Base-by-base conservation (phyloP, 2,797 vertebrate species). In the Thamnophis elegans region DNA sequence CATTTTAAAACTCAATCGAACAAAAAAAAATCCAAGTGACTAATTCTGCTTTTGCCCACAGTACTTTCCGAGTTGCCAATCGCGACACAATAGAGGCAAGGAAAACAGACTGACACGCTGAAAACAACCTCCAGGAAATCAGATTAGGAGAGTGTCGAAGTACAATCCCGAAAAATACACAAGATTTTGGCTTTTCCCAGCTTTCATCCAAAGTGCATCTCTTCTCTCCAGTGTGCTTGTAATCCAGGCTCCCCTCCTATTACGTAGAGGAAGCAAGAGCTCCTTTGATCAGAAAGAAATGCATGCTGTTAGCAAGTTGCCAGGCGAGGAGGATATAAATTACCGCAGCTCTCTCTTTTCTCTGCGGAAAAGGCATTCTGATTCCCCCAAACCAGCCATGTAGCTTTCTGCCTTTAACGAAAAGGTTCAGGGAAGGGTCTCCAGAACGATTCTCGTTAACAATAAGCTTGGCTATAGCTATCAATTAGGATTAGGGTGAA, bases 401-500 rank as follows among this genome's bases (percentile, higher is more conserved):
- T 94, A 60, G 90, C 42, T 92, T 28, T 42, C 91, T 93, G 10
- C 78, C 53, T 82, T 51, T 10, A 12, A 92, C 18, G 93, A 96
- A 94, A 93, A 93, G 93, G 96, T 93, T 7, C 12, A 42, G 6
- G 55, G 90, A 94, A 93, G 93, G 94, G 22, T 93, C 96, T 95
- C 86, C 96, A 95, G 94, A 95, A 96, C 94, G 95, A 94, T 96
- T 97, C 95, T 94, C 85, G 93, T 89, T 93, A 97, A 98, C 97
- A 98, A 98, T 97, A 97, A 97, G 97, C 93, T 95, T 96, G 97
- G 97, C 97, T 95, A 94, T 96, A 97, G 97, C 97, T 95, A 95
- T 94, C 91, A 96, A 97, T 97, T 97, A 97, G 97, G 96, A 97
- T 98, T 98, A 98, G 98, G 92, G 97, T 97, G 98, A 97, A 98